Base-by-base conservation (phyloP, 2,113 vertebrate genomes). In the Leucoraja erinaceus region DNA sequence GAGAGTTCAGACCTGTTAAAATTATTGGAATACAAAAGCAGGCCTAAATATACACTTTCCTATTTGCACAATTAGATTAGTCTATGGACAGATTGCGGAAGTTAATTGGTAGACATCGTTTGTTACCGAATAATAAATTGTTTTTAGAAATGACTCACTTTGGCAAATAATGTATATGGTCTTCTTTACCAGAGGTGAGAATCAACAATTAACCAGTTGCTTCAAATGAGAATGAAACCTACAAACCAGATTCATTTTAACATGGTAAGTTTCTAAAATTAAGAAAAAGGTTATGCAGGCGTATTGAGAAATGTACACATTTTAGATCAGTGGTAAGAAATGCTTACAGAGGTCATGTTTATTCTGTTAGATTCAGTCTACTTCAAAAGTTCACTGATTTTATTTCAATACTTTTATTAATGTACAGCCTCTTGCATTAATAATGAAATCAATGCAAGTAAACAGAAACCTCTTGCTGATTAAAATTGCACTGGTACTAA, bases 361-460 rank as follows among this genome's bases (percentile, higher is more conserved):
- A 63, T 31, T 88, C 59, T 7, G 28, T 31, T 28, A 88, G 28
- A 33, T 63, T 31, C n/a, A 63, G 63, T 88, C 6, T 63, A 31
- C n/a, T 66, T 88, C 56, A 66, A 83, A 66, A 63, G n/a, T 63
- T 66, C 63, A 25, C 12, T 16, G 31, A 88, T 88, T 63, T 88
- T 88, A 91, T 74, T 54, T 91, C 66, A 91, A 72, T 47, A 47
- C 8, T 7, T 10, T 72, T 91, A 91, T 91, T 91, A 25, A 91
- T 38, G 61, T 14, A 33, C 31, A 5, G 18, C 6, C 8, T 5
- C 63, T 22, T 33, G 33, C 16, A 20, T 90, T 33, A 90, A 68
- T 90, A 68, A 90, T 90, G 12, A 90, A 68, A 90, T 90, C 86
- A 90, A 90, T 33, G 31, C n/a, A 33, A 38, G 86, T 68, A 90